Evolutionary conservation across 2,888 invertebrate genomes (phyloP), one percentile per base, ranked within the genome.

Genomic region (Gastracanthus pulcherrimus): DNA sequence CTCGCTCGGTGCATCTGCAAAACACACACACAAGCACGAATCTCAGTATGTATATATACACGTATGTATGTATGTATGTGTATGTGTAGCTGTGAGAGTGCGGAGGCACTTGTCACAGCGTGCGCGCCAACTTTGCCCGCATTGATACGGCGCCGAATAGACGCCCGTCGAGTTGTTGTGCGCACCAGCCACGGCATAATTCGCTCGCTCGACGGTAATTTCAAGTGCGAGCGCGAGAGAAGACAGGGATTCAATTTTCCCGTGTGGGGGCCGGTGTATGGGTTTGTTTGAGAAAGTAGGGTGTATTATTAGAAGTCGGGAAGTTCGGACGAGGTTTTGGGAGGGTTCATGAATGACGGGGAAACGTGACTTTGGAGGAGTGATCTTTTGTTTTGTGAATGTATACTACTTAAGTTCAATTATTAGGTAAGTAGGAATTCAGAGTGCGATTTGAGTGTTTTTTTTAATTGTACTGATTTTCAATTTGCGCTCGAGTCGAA

Each of bases 1-100:
- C 87, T 97, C 96, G 74, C 95, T 94, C 81, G 95, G 94, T 41
- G 94, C 93, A 92, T 96, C 96, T 96, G 94, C 7, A 93, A 88
- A 77, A 83, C 69, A 74, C 74, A 83, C 11, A 48, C 7, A 75
- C 31, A 64, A 23, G n/a, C n/a, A n/a, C 26, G 23, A 74, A 3
- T 38, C 34, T 72, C 23, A 4, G 19, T 13, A 38, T 9, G 5
- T 3, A 9, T 34, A 34, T 23, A 55, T 5, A 23, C 19, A n/a
- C n/a, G 3, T 13, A 62, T 9, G 34, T 34, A 34, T 13, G 9
- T 3, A 5, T 16, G n/a, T 29, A 29, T 31, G 19, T 31, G 62
- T 19, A 9, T 23, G 66, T 23, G 51, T 9, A 34, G 9, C 16
- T 45, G 41, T 41, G 13, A 23, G 6, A 51, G 51, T 3, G n/a